Base-by-base conservation (phyloP, 2,113 vertebrate genomes). In the Colinus virginianus region DNA sequence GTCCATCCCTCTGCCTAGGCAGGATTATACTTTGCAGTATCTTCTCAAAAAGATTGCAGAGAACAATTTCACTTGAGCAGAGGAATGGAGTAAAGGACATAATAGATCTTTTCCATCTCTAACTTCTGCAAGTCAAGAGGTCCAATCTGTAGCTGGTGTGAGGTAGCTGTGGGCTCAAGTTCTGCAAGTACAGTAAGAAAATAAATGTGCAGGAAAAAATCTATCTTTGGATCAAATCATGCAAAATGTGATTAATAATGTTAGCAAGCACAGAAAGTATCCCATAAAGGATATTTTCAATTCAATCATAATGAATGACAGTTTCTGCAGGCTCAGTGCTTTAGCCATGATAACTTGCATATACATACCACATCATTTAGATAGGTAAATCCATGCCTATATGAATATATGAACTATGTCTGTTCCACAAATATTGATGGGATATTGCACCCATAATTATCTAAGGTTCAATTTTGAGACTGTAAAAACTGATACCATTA, bases 91-190 rank as follows among this genome's bases (percentile, higher is more conserved):
- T 88, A 84, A 94, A 92, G 93, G 94, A 96, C 93, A 95, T 96
- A 96, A 96, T 96, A 81, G 93, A 96, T 96, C 95, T 96, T 94
- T 96, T 81, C 91, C 93, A 95, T 96, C 93, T 95, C 93, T 93
- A 95, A 78, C 95, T 96, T 90, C 61, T 63, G 0, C 43, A 71
- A 96, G 93, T 94, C 87, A 94, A 88, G 94, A 88, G 93, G 93
- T 78, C 13, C 61, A 91, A 58, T 12, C 58, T 80, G 89, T 36
- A 94, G 78, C 82, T 68, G 30, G 30, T 66, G 46, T 74, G 78
- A 91, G 84, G 92, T 79, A 75, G 23, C 46, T 13, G 5, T 34
- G 26, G 76, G 78, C 36, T 77, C 56, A 68, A 91, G 85, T 4
- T 20, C 58, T 83, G 55, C 22, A n/a, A 82, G 11, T 14, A 19